Evolutionary conservation across 1,140 invertebrate genomes (phyloP), one percentile per base, ranked within the genome.

Genomic region (Caenorhabditis inopinata): DNA sequence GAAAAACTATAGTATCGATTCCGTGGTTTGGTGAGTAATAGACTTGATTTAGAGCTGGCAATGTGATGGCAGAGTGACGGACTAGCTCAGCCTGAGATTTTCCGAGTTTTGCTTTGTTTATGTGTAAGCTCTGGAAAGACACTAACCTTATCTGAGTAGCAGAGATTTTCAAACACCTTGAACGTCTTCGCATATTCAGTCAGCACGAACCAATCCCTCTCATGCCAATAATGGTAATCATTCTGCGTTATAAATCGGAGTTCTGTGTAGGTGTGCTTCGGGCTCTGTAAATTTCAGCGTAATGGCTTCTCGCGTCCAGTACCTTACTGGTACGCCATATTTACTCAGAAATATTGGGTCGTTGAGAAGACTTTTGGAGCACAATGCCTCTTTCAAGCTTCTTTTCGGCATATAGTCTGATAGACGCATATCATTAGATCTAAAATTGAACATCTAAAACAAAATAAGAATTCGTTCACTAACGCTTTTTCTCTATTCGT

Each of bases 181-280:
- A 88, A 85, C 9, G 84, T 88, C 79, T 88, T 88, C 9, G 87
- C 87, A 85, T 86, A 88, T 78, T 88, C 87, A 32, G 88, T 87
- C 87, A 87, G 85, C 25, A 87, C 83, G 18, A 82, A 58, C 86
- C 86, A 87, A 25, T 87, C 87, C 42, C 80, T 45, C 38, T 88
- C 87, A 73, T 88, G 87, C 87, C 87, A 88, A 76, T 85, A 84
- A 35, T 84, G 79, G 51, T 84, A 85, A 48, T 88, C 87, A 18
- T 46, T 68, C 16, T 78, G 68, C 25, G 83, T 53, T 6, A 85
- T 85, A 18, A 79, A 80, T 45, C 84, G 32, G 18, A 86, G 49
- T 11, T 23, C 29, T n/a, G 45, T 76, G 38, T 68, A 58, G 46
- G 73, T 82, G 47, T 78, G 76, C 21, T 45, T 23, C 7, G 27